A percentile compares a stretch with the other conserved stretches of the same genome.
Evolutionary conservation across 2,113 vertebrate species (phyloP).

Genomic region (Phaethon lepturus): DNA sequence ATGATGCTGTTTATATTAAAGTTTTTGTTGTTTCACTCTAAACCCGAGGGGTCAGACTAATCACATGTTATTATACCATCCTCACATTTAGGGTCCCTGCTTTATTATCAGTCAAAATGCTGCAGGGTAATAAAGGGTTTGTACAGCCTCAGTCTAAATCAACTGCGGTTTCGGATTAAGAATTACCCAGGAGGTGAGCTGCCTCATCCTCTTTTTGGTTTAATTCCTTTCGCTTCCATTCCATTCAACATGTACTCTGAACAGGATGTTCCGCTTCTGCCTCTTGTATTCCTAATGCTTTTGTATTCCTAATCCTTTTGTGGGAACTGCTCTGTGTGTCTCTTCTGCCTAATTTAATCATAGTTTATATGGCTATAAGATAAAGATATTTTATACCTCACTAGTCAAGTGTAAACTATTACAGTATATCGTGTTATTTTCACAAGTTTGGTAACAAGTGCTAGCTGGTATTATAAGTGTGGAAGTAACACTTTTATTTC

Average conservation of each 20-base stretch:
- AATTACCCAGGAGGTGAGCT: not conserved
- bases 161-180: not conserved
- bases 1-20: not conserved
- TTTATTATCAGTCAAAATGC: not conserved
- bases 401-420: conserved; percentile 56
- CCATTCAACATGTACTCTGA: not conserved
- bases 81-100: not conserved
- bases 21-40: not conserved
- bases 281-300: not conserved
- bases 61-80: not conserved
- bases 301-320: not conserved
- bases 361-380: conserved; percentile 10
- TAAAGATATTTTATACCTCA: conserved; percentile 49
- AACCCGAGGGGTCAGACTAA: not conserved
- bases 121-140: not conserved
- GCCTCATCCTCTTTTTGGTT: not conserved
- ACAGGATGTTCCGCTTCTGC: not conserved
- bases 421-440: conserved; percentile 59
- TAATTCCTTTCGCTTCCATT: not conserved
- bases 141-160: not conserved
- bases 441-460: conserved; percentile 45
- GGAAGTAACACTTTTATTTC: conserved; percentile 66
- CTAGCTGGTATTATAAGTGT: conserved; percentile 43
- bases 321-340: not conserved
- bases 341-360: conserved; percentile 46